phyloP scores from a whole-genome alignment of 2,797 vertebrate genomes.

The Oreonectes daqikongensis region DNA sequence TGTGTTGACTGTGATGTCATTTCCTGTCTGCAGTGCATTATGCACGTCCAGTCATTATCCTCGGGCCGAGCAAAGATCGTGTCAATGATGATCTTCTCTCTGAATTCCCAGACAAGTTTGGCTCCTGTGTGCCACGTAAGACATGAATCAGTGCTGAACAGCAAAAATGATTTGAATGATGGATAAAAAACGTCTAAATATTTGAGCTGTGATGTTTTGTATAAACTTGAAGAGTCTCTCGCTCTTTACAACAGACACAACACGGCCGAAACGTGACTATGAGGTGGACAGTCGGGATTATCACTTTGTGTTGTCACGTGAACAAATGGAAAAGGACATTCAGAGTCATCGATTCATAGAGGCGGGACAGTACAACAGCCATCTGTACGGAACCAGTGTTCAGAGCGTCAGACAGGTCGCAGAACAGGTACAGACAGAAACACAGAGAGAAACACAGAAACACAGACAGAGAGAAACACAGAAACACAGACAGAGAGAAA shows the following conservation, averaged over 20 bases:
- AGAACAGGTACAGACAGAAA: constrained; percentile 64
- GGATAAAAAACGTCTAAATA: no score
- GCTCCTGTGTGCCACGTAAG: constrained; percentile 91
- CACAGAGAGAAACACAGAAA: neutral
- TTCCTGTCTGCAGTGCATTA: constrained; percentile 80
- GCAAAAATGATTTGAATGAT: no score
- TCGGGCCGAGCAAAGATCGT: constrained; percentile 89
- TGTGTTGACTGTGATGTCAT: constrained; percentile 8
- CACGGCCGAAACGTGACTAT: constrained; percentile 86
- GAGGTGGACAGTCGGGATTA: constrained; percentile 89
- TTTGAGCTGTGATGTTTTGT: neutral
- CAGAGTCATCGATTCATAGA: constrained; percentile 91
- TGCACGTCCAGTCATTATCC: constrained; percentile 87
- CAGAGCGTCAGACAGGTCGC: constrained; percentile 77
- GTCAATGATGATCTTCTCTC: constrained; percentile 90
- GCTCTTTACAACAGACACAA: constrained; percentile 77
- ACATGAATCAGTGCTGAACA: constrained; percentile 6
- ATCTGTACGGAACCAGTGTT: neutral
- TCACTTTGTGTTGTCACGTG: constrained; percentile 88
- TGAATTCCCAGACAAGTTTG: constrained; percentile 89
- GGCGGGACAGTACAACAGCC: constrained; percentile 76
- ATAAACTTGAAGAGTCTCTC: neutral
- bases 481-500: neutral
- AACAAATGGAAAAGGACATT: constrained; percentile 92
- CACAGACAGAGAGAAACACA: neutral